Base-by-base conservation (phyloP, 2,888 invertebrate species). In the Amaurobius ferox region DNA sequence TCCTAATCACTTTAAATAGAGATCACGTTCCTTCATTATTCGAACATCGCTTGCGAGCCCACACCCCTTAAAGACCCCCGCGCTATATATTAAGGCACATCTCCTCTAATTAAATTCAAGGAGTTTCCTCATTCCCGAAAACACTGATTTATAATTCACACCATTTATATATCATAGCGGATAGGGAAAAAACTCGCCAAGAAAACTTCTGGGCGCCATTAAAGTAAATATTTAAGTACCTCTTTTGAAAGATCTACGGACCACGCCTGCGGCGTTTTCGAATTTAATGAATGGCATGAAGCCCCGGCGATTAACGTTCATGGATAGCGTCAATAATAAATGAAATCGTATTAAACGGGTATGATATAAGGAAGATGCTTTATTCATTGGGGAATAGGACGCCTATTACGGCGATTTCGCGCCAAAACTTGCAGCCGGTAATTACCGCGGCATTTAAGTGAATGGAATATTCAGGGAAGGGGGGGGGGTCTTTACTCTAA, bases 211-310 rank as follows among this genome's bases (percentile, higher is more conserved):
- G 79, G 40, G 77, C 39, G 26, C 77, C 83, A 85, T 85, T 85
- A 85, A 72, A 26, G 72, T 85, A 85, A 85, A 85, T 85, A 85
- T 85, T 85, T 85, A 85, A 85, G 71, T 77, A 85, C 71, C 67
- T 66, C 83, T 77, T 85, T 85, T 85, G 73, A 67, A 76, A 71
- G 64, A 70, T 30, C 64, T 44, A 35, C 44, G 55, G 77, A 71
- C 72, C 81, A 83, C 81, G 81, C 81, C 83, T 32, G 76, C 68
- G 70, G 67, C 76, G 76, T 48, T 76, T 80, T 48, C 70, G 76
- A 83, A 64, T 83, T 83, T 83, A 83, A 83, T 83, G 81, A 83
- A 83, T 76, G 81, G 66, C 64, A 44, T 55, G 61, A 71, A 64
- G 76, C 70, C 72, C 77, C 78, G 83, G 76, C 81, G 81, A 83